These are phyloP conservation scores for Drosophila maculinotata DNA, from an alignment of 2,888 invertebrate genomes.

Conservation along the genomic window DNA sequence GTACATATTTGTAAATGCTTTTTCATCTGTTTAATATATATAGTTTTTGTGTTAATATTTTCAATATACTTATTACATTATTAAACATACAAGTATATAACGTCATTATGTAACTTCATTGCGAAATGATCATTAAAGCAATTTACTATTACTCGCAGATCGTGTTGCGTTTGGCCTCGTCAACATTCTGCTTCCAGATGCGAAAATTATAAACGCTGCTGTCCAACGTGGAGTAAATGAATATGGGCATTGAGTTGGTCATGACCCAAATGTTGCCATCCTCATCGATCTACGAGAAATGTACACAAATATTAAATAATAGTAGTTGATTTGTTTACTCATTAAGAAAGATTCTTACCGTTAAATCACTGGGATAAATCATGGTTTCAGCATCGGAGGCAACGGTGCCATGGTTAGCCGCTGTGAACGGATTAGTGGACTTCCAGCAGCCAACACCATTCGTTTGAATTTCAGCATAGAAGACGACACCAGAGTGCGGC, in stretches of 20 bases:
- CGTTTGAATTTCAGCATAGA: constrained; percentile 89
- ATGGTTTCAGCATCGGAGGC: constrained; percentile 87
- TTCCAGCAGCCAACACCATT: constrained; percentile 93
- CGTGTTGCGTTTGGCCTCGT: constrained; percentile 85
- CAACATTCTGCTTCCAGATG: constrained; percentile 86
- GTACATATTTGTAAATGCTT: constrained; percentile 73
- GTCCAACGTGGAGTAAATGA: constrained; percentile 88
- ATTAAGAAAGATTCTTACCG: constrained; percentile 66
- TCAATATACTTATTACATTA: constrained; percentile 49
- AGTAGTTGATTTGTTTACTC: not conserved
- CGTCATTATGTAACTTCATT: constrained; percentile 57
- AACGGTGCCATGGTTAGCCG: constrained; percentile 87
- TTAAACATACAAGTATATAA: constrained; percentile 41
- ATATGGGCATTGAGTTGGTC: constrained; percentile 89
- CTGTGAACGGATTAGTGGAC: constrained; percentile 85
- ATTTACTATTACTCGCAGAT: constrained; percentile 80
- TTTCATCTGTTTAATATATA: constrained; percentile 68
- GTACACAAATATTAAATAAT: not conserved
- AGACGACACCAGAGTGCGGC: constrained; percentile 87
- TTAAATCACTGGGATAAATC: constrained; percentile 90
- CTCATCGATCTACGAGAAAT: constrained; percentile 86
- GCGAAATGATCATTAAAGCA: constrained; percentile 56
- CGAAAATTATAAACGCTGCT: constrained; percentile 88
- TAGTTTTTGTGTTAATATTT: constrained; percentile 59
- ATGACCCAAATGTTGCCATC: constrained; percentile 89